A percentile compares a stretch with the other conserved stretches of the same genome.
Conservation (phyloP, 2,797 vertebrate genomes). For the Buphagus erythrorhynchus region DNA sequence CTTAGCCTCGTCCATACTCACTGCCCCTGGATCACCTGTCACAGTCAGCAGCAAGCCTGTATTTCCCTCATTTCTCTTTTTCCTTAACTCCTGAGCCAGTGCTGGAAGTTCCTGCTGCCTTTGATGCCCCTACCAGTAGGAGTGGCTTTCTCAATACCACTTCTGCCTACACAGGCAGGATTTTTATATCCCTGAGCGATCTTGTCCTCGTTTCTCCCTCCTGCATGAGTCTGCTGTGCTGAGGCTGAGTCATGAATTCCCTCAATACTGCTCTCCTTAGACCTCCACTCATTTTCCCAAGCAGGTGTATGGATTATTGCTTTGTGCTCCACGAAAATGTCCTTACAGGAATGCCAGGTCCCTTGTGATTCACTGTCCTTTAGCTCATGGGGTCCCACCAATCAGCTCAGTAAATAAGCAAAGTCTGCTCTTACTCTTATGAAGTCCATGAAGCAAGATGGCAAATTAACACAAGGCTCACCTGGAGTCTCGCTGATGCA, state of each 20-base stretch:
- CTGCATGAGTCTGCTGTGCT: rapidly evolving
- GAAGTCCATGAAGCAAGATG: neutral
- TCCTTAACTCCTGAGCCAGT: neutral
- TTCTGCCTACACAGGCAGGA: neutral
- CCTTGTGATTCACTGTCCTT: neutral
- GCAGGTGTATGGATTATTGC: neutral
- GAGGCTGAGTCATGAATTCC: neutral
- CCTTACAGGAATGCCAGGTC: neutral
- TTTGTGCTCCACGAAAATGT: neutral
- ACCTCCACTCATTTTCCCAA: neutral
- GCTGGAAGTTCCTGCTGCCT: neutral
- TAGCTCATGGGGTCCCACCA: neutral
- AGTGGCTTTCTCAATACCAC: neutral
- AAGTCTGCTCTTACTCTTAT: neutral
- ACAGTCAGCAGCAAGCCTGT: neutral
- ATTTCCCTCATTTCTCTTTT: neutral
- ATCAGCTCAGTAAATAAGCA: neutral
- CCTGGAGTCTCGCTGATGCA: neutral
- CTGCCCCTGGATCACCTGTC: neutral
- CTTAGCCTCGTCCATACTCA: neutral
- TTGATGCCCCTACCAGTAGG: neutral
- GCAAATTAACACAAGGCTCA: neutral
- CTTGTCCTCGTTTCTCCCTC: neutral
- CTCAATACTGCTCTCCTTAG: neutral
- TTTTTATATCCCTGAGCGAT: neutral